Evolutionary conservation across 2,888 invertebrate species (phyloP), one percentile per base, ranked within the genome.

Genomic region (Panzeria rudis): DNA sequence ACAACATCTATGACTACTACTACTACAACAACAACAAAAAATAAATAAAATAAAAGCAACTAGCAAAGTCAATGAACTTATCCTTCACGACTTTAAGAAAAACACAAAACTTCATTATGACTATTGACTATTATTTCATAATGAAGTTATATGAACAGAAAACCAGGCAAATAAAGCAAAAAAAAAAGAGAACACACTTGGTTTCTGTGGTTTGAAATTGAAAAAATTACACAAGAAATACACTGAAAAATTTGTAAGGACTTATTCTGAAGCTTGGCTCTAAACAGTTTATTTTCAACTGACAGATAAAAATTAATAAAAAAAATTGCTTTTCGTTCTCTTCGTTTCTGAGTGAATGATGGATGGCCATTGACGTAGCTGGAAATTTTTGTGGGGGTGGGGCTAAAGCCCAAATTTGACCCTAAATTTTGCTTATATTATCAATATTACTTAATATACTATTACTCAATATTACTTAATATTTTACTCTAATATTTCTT

Each of bases 41-140:
- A 59, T 7, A 76, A 68, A 25, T 35, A 38, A 62, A 66, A 61
- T 61, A 68, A 81, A 82, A 69, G 86, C 86, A 59, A 69, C 68
- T 41, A 64, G 29, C 56, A 78, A 61, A 86, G 87, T 86, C 87
- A 87, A 86, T 86, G 89, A 89, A 87, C 87, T 87, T 84, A 87
- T 87, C 87, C 87, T 87, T 87, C 87, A 86, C 87, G 87, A 87
- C 78, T 85, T 85, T 50, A 66, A 69, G 47, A 54, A 64, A 44
- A 81, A 56, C 6, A 54, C 47, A 29, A 38, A 56, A 73, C 73
- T 38, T 77, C 76, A 79, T 83, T 79, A 79, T 64, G 76, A 77
- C 71, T 72, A 84, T 78, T 80, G 76, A 80, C 84, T 84, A 84
- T 77, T 77, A 61, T 77, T 77, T 80, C 75, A 52, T 80, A 32